Percentiles rank a stretch among this genome's conserved stretches.
phyloP scores from a whole-genome alignment of 2,113 vertebrate species.

The Prionailurus viverrinus region DNA sequence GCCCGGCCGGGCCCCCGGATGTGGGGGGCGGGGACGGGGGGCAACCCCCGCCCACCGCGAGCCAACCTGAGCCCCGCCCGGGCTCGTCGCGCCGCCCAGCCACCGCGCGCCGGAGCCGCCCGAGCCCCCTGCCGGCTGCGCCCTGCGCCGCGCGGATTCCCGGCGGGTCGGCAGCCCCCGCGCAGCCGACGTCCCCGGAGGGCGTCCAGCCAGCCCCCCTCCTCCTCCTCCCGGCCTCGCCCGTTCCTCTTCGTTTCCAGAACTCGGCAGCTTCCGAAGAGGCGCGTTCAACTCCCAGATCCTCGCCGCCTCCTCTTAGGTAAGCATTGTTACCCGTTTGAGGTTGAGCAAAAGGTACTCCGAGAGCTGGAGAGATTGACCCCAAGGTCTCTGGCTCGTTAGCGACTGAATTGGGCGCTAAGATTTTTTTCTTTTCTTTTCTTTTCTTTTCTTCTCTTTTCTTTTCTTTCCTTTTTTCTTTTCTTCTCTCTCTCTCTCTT shows the following conservation, averaged over 20 bases:
- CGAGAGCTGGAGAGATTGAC: neutral
- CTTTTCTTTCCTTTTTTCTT: neutral
- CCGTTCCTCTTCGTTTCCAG: neutral
- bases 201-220: neutral
- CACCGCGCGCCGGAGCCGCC: neutral
- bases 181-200: neutral
- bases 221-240: neutral
- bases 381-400: neutral
- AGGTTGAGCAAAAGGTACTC: neutral
- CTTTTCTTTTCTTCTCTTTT: no score
- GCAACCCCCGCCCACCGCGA: slow-evolving; percentile 40
- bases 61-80: slow-evolving; percentile 63
- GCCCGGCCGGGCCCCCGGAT: slow-evolving; percentile 72
- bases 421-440: neutral
- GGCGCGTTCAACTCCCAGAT: neutral
- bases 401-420: neutral
- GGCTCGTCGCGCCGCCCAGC: neutral
- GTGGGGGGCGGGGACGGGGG: slow-evolving; percentile 63
- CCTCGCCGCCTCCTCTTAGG: slow-evolving; percentile 42
- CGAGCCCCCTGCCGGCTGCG: neutral
- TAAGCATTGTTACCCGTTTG: neutral
- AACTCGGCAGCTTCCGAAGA: neutral
- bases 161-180: neutral
- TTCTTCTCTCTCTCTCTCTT: neutral
- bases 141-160: neutral